Evolutionary conservation across 2,113 vertebrate species (phyloP).

Genomic region (Prunella himalayana): DNA sequence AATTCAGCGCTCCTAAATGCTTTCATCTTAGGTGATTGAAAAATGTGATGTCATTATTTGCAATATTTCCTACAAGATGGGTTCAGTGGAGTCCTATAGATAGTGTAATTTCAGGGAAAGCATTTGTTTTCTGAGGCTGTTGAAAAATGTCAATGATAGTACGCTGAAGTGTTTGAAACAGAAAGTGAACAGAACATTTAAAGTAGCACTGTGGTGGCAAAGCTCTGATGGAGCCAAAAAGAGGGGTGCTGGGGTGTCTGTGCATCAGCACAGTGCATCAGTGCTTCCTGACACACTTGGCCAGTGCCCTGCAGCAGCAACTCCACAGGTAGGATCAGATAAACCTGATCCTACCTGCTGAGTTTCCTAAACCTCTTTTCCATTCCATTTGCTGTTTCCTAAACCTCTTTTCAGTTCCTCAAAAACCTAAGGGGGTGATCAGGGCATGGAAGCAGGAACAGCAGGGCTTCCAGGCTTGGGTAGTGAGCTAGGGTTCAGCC

Average conservation of each 20-base stretch:
- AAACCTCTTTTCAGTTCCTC: background rate
- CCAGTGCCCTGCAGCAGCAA: rapidly evolving
- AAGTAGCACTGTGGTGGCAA: background rate
- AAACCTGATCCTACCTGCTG: background rate
- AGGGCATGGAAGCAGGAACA: background rate
- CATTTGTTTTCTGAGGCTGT: background rate
- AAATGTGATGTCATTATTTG: background rate
- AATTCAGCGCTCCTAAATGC: background rate
- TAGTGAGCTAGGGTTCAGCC: rapidly evolving
- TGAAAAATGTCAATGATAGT: background rate
- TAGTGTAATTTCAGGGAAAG: background rate
- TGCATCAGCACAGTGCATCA: background rate
- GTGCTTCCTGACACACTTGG: background rate
- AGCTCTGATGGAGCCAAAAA: background rate
- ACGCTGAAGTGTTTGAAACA: background rate
- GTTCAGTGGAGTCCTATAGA: background rate
- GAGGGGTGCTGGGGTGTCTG: background rate
- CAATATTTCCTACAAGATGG: background rate
- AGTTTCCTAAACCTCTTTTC: background rate
- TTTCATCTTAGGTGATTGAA: background rate
- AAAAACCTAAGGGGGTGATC: rapidly evolving
- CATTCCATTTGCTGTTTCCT: background rate
- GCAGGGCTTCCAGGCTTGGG: background rate
- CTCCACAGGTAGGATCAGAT: background rate
- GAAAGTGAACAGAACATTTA: background rate